phyloP scores from a whole-genome alignment of 1,140 invertebrate species.

The Rhyzopertha dominica region DNA sequence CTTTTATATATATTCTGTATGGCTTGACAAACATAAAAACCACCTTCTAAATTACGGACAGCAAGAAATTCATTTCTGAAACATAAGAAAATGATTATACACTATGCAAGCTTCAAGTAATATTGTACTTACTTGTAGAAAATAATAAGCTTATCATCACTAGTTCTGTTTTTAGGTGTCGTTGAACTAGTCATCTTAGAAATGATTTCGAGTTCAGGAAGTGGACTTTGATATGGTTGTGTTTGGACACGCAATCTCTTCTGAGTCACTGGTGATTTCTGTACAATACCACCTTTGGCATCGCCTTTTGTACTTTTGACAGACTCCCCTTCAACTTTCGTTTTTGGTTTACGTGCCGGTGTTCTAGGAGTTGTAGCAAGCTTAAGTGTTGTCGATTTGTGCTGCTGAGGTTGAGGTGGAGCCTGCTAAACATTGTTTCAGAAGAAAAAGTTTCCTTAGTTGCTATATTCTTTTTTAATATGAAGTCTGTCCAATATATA shows the following conservation, averaged over 20 bases:
- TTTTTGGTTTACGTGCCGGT: constrained; percentile 45
- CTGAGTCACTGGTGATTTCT: constrained; percentile 25
- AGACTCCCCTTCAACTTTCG: constrained; percentile 40
- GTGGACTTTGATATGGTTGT: constrained; percentile 75
- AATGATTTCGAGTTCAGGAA: constrained; percentile 69
- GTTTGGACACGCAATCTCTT: constrained; percentile 36
- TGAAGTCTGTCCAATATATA: too few relatives aligned
- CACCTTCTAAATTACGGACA: constrained; percentile 80
- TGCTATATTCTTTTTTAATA: too few relatives aligned
- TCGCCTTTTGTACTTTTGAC: constrained; percentile 42
- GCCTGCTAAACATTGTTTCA: too few relatives aligned
- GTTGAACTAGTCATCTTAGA: constrained; percentile 62
- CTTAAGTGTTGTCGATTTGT: too few relatives aligned
- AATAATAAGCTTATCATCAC: constrained; percentile 78
- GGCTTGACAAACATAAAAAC: constrained; percentile 87
- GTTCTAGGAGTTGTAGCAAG: constrained; percentile 50
- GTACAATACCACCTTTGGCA: constrained; percentile 23
- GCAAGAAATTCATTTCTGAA: constrained; percentile 82
- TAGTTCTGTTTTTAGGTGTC: constrained; percentile 55
- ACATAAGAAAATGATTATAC: constrained; percentile 30
- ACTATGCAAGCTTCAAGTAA: background rate
- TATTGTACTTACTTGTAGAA: constrained; percentile 67
- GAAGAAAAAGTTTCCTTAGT: too few relatives aligned
- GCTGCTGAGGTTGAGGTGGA: too few relatives aligned
- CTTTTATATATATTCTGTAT: constrained; percentile 87